Evolutionary conservation across 2,888 invertebrate species (phyloP).

Genomic region (Andrena hattorfiana): DNA sequence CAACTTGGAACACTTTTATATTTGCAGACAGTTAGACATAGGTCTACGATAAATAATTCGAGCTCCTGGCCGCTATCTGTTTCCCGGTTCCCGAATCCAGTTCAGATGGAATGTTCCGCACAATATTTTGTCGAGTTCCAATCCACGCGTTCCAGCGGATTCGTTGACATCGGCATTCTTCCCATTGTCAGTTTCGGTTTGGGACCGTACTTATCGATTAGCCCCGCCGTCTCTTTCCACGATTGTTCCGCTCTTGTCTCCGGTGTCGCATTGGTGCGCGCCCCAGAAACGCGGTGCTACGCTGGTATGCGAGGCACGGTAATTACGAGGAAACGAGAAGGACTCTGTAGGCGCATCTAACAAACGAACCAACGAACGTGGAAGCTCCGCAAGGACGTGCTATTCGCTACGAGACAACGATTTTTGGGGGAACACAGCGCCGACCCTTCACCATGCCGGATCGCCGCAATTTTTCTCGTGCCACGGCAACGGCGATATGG

Average conservation of each 20-base stretch:
- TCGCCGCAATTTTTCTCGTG: slow-evolving; percentile 56
- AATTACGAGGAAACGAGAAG: slow-evolving; percentile 70
- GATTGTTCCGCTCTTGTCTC: slow-evolving; percentile 72
- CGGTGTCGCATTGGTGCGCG: slow-evolving; percentile 70
- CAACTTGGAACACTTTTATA: no score
- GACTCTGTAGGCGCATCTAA: slow-evolving; percentile 55
- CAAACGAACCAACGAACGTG: slow-evolving; percentile 44
- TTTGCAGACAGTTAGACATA: no score
- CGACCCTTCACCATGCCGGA: slow-evolving; percentile 25
- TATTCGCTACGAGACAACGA: slow-evolving; percentile 55
- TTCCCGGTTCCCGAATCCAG: no score
- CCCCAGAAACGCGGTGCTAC: slow-evolving; percentile 65
- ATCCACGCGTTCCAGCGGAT: not conserved
- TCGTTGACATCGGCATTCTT: slow-evolving; percentile 68
- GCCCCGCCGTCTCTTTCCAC: slow-evolving; percentile 69
- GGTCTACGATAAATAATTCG: no score
- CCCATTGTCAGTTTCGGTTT: slow-evolving; percentile 70
- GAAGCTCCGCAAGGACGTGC: slow-evolving; percentile 52
- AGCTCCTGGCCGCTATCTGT: no score
- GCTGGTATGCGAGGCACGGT: slow-evolving; percentile 72
- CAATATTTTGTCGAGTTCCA: no score
- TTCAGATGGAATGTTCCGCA: no score
- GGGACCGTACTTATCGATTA: slow-evolving; percentile 74
- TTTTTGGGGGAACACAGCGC: slow-evolving; percentile 35
- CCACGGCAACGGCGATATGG: slow-evolving; percentile 36